Conservation (phyloP, 2,888 invertebrate genomes). For the Andrena minutula region DNA sequence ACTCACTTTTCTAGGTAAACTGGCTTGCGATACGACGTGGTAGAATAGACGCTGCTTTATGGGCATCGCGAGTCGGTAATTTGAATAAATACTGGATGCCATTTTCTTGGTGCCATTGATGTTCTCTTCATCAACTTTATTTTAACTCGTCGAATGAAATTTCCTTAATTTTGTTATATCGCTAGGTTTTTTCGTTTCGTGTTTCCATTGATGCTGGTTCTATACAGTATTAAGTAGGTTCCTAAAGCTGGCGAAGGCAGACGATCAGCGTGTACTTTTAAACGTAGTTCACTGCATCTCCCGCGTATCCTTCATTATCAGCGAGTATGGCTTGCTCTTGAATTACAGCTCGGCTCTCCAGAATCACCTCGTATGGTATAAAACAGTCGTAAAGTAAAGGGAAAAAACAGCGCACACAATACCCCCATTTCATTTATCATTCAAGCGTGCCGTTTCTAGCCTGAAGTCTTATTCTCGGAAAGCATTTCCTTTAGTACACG, state of each 20-base stretch:
- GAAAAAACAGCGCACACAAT: constrained; percentile 11
- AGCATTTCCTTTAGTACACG: constrained; percentile 56
- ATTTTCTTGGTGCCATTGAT: background rate
- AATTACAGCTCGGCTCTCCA: background rate
- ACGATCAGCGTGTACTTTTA: too few relatives aligned
- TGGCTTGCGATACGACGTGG: constrained; percentile 19
- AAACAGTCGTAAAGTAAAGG: constrained; percentile 26
- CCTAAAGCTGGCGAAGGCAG: too few relatives aligned
- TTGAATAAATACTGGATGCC: background rate
- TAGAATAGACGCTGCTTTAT: background rate
- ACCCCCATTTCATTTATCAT: constrained; percentile 48
- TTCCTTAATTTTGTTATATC: too few relatives aligned
- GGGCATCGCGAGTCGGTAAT: background rate
- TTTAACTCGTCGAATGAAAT: too few relatives aligned
- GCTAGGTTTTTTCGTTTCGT: too few relatives aligned
- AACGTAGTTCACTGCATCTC: background rate
- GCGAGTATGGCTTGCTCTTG: background rate
- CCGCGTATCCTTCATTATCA: background rate
- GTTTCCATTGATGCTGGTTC: too few relatives aligned
- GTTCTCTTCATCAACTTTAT: background rate
- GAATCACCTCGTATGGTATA: constrained; percentile 15
- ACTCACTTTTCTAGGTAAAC: constrained; percentile 17
- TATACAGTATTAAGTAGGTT: too few relatives aligned
- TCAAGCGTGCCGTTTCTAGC: constrained; percentile 40
- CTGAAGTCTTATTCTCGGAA: constrained; percentile 43